Percentiles rank a stretch among this genome's conserved stretches.
These are phyloP conservation scores for Chironex yamaguchii DNA, from an alignment of 30 jellyfish, hydroid and myxozoan species.

Conservation along the genomic window DNA sequence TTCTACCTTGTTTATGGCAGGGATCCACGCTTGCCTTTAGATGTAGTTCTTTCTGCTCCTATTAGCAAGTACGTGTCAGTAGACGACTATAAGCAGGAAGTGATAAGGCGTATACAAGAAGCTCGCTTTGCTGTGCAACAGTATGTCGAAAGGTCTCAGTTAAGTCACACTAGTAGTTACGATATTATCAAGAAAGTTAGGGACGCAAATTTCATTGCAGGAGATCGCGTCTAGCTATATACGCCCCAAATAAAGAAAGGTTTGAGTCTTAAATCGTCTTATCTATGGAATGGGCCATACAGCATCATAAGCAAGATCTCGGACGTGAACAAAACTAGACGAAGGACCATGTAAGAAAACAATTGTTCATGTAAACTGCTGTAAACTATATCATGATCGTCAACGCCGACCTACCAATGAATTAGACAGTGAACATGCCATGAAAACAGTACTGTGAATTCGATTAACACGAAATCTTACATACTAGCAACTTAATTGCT, in stretches of 20 bases:
- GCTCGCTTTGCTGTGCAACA: constrained; percentile 63
- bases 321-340: constrained; percentile 41
- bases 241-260: constrained; percentile 58
- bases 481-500: too few relatives aligned
- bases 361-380: constrained; percentile 44
- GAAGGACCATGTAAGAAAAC: constrained; percentile 14
- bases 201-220: constrained; percentile 34
- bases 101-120: constrained; percentile 21
- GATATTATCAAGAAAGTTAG: constrained; percentile 61
- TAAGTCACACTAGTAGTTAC: constrained; percentile 10
- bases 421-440: constrained; percentile 51
- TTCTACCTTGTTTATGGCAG: constrained; percentile 71
- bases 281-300: constrained; percentile 69
- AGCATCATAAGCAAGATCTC: constrained; percentile 55
- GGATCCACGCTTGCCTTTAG: constrained; percentile 75
- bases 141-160: constrained; percentile 52
- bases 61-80: constrained; percentile 46
- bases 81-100: constrained; percentile 53
- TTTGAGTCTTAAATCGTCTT: constrained; percentile 37
- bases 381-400: constrained; percentile 41
- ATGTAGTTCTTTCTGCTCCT: constrained; percentile 57
- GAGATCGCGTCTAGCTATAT: constrained; percentile 73
- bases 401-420: constrained; percentile 38
- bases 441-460: too few relatives aligned
- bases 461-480: too few relatives aligned